Evolutionary conservation across 2,888 invertebrate genomes (phyloP).

Genomic region (Drosophila flavopinicola): DNA sequence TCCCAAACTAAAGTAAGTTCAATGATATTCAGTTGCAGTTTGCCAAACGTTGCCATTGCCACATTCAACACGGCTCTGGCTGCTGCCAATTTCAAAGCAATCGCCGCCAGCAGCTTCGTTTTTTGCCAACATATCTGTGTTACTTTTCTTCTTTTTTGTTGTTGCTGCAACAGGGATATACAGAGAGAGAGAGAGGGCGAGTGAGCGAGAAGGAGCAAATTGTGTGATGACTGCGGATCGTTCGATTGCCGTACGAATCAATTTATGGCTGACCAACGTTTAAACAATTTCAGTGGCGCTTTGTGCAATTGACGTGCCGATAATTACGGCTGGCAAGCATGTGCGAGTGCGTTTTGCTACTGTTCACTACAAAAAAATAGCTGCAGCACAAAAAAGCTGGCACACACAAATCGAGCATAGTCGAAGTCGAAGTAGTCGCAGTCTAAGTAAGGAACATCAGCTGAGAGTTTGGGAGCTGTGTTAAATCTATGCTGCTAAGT

Average conservation of each 20-base stretch:
- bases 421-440: neutral
- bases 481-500: conserved; percentile 65
- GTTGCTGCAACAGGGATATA: conserved; percentile 7
- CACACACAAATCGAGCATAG: conserved; percentile 4
- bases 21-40: conserved; percentile 11
- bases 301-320: conserved; percentile 83
- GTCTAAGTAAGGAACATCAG: conserved; percentile 7
- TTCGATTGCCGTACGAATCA: conserved; percentile 62
- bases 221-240: conserved; percentile 53
- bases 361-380: neutral
- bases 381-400: conserved; percentile 9
- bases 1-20: conserved; percentile 20
- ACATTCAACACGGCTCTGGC: conserved; percentile 17
- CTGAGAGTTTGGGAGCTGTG: conserved; percentile 6
- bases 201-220: conserved; percentile 33
- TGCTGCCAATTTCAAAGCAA: conserved; percentile 60
- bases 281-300: conserved; percentile 77
- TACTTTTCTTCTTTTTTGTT: conserved; percentile 22
- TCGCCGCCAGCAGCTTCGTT: conserved; percentile 41
- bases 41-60: conserved; percentile 8
- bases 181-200: neutral
- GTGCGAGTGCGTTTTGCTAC: conserved; percentile 27
- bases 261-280: conserved; percentile 72
- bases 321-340: conserved; percentile 79
- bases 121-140: conserved; percentile 21